phyloP scores from a whole-genome alignment of 2,888 invertebrate genomes.

The Nephrotoma flavescens region DNA sequence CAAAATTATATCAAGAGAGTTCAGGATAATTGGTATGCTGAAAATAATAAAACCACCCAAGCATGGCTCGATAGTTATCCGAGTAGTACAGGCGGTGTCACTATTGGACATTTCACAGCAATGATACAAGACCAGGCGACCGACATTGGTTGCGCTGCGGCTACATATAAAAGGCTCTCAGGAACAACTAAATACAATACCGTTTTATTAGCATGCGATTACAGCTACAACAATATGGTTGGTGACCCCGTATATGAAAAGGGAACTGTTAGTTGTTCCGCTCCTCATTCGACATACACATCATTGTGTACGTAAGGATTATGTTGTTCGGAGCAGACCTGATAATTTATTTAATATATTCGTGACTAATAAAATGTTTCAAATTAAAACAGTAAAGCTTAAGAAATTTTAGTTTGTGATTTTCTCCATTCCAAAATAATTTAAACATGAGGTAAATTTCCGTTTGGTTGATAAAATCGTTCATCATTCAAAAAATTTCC shows the following conservation, averaged over 20 bases:
- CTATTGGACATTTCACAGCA: constrained; percentile 9
- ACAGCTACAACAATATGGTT: not conserved
- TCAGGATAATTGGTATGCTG: not conserved
- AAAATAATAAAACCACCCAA: not conserved
- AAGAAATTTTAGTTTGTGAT: too few species aligned
- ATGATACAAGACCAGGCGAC: constrained; percentile 6
- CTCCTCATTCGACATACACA: not conserved
- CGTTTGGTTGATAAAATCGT: too few species aligned
- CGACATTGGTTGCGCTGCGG: constrained; percentile 8
- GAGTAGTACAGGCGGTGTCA: not conserved
- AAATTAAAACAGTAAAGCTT: too few species aligned
- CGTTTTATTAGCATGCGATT: not conserved
- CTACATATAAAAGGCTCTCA: not conserved
- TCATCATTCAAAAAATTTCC: too few species aligned
- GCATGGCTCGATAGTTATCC: too few species aligned
- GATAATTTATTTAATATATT: too few species aligned
- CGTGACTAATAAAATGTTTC: too few species aligned
- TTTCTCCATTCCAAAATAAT: too few species aligned
- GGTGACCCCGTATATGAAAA: constrained; percentile 1
- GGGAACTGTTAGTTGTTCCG: constrained; percentile 1
- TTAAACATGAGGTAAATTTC: too few species aligned
- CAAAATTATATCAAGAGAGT: not conserved
- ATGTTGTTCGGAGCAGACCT: too few species aligned
- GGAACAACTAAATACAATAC: not conserved
- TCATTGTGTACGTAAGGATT: not conserved